Conservation (phyloP, 1,140 invertebrate genomes). For the Steinernema feltiae region DNA sequence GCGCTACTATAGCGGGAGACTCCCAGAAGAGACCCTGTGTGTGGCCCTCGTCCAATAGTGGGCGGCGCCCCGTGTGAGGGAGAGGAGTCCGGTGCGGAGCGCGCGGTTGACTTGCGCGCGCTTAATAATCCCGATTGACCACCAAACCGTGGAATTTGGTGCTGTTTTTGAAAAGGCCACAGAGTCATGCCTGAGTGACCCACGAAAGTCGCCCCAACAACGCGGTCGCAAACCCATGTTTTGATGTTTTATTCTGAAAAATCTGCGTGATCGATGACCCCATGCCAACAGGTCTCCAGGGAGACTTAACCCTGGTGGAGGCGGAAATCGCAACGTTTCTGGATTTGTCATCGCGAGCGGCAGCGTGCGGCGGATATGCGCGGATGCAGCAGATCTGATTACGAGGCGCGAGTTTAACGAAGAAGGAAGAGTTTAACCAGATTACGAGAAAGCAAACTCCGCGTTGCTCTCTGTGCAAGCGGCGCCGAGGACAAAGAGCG, state of each 20-base stretch:
- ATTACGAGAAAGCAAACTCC: neutral
- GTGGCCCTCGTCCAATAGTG: too few relatives aligned
- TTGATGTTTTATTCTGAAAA: too few relatives aligned
- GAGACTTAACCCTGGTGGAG: too few relatives aligned
- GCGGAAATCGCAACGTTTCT: neutral
- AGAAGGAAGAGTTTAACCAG: neutral
- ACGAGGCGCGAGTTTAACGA: neutral
- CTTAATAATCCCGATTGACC: neutral
- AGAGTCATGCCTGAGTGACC: neutral
- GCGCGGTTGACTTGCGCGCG: neutral
- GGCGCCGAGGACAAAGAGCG: neutral
- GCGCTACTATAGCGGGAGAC: neutral
- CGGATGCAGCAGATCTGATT: neutral
- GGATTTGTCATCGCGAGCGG: neutral
- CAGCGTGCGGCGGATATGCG: too few relatives aligned
- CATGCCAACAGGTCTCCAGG: too few relatives aligned
- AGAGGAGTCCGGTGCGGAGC: neutral
- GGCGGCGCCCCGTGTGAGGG: neutral
- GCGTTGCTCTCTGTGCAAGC: too few relatives aligned
- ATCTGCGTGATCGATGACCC: neutral
- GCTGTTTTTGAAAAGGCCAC: neutral
- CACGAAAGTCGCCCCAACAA: too few relatives aligned
- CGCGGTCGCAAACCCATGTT: too few relatives aligned
- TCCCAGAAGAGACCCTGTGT: constrained; percentile 3
- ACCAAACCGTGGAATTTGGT: neutral